phyloP scores from a whole-genome alignment of 2,113 vertebrate species.

The Pachyramphus minor region DNA sequence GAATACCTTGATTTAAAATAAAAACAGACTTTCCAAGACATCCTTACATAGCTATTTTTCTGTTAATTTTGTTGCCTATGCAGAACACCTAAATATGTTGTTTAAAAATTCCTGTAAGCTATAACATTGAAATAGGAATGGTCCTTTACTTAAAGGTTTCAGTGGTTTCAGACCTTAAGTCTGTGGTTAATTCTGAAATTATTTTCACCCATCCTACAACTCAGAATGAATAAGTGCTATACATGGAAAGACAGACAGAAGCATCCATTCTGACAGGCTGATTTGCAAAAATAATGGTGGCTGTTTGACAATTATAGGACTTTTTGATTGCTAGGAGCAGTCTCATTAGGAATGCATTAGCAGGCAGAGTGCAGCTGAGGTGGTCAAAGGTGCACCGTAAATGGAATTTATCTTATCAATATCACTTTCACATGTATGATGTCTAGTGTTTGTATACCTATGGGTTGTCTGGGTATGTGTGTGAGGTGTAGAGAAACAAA shows the following conservation, averaged over 20 bases:
- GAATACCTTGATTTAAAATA: background rate
- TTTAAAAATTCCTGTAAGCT: background rate
- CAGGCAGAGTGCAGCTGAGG: background rate
- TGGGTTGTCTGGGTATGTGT: background rate
- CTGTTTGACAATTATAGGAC: background rate
- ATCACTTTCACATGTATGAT: background rate
- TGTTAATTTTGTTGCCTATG: background rate
- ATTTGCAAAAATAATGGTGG: background rate
- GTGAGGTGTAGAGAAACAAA: background rate
- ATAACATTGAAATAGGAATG: background rate
- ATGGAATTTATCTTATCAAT: background rate
- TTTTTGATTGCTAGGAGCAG: background rate
- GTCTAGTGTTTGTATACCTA: background rate
- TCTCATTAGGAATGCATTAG: constrained; percentile 11
- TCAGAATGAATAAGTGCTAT: background rate
- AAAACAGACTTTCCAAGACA: background rate
- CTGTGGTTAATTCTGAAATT: background rate
- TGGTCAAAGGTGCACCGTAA: constrained; percentile 1
- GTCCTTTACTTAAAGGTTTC: background rate
- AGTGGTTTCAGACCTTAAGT: background rate
- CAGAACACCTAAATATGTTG: background rate
- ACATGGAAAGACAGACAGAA: background rate
- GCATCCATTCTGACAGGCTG: background rate
- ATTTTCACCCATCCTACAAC: background rate
- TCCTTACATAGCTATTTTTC: background rate